Base-by-base conservation (phyloP, 2,888 invertebrate species). In the Gibbula magus region DNA sequence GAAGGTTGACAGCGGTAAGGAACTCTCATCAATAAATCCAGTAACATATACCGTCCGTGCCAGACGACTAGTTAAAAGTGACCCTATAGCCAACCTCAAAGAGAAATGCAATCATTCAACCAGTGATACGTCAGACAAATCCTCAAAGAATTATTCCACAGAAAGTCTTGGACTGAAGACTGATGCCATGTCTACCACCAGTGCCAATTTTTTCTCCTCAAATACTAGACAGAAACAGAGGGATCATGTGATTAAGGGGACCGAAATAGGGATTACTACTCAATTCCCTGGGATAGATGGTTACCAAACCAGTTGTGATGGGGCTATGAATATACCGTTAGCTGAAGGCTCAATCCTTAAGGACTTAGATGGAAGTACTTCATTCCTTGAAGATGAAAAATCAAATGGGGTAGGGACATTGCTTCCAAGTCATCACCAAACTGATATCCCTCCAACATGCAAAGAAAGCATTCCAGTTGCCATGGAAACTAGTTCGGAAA, bases 381-480 rank as follows among this genome's bases (percentile, higher is more conserved):
- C 25, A 29, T 10, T 45, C 45, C 45, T 45, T 1, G 45, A 13
- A 45, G 45, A 45, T 45, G 45, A 45, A 45, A 45, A 45, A 45
- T 45, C 45, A 45, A 45, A 45, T 45, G 45, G 25, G 61, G 16
- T 61, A 29, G 61, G 29, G 25, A 29, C 29, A 29, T 29, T 29
- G 29, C 61, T 29, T 25, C 16, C 61, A 61, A 13, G 25, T 61
- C 25, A 4, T 2, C 16, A 29, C 29, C 25, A 25, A 0, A 61
- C 29, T 61, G 61, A 61, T 61, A 29, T 25, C 29, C 29, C 61
- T 61, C 25, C 18, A 18, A 22, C 51, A 77, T 39, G 32, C 20
- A 22, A 66, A 75, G 29, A 25, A 54, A 20, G n/a, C 66, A 66
- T 39, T 66, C 35, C n/a, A 56, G 73, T 35, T 75, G 74, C 29